Conservation (phyloP, 2,888 invertebrate genomes). For the Himalopsyche japonica region DNA sequence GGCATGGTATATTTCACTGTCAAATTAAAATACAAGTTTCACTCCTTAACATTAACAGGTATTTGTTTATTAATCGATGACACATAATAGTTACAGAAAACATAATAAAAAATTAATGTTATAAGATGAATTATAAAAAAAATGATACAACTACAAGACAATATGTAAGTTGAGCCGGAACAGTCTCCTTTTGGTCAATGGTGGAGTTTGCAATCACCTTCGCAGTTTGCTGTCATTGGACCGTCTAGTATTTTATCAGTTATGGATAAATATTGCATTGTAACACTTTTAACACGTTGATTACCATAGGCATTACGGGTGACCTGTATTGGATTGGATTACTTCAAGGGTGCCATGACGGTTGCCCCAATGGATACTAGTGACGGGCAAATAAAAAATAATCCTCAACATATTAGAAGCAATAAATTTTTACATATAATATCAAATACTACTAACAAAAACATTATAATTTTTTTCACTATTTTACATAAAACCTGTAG, state of each 20-base stretch:
- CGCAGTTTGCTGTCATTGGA: conserved; percentile 50
- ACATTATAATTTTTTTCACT: too few relatives aligned
- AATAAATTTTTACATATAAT: too few relatives aligned
- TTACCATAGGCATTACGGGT: too few relatives aligned
- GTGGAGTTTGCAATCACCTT: neutral
- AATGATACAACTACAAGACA: neutral
- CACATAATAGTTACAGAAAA: neutral
- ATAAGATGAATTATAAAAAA: neutral
- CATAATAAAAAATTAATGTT: neutral
- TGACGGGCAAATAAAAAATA: too few relatives aligned
- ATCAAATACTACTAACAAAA: too few relatives aligned
- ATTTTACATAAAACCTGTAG: too few relatives aligned
- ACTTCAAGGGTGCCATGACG: too few relatives aligned
- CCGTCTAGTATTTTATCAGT: conserved; percentile 48
- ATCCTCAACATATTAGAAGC: too few relatives aligned
- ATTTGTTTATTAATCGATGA: conserved; percentile 29
- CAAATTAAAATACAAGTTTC: neutral
- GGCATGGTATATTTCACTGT: neutral
- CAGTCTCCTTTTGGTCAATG: neutral
- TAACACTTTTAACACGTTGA: too few relatives aligned
- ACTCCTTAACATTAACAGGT: neutral
- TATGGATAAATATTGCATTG: conserved; percentile 25
- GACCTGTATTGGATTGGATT: too few relatives aligned
- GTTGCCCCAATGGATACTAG: too few relatives aligned
- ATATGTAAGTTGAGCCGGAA: conserved; percentile 5